Conservation (phyloP, 2,888 invertebrate genomes). For the Campopleginae sp. region DNA sequence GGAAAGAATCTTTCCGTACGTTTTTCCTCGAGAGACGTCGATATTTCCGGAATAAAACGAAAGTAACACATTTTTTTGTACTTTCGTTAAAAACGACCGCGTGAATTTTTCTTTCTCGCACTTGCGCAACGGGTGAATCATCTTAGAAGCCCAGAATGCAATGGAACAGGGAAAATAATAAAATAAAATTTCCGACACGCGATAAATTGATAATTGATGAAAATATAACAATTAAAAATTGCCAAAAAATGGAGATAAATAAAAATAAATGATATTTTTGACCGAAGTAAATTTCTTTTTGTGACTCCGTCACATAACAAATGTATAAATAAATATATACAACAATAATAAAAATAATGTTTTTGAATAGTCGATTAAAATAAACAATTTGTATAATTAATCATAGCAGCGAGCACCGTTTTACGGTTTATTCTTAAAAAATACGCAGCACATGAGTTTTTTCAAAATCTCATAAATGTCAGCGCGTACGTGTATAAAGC, state of each 20-base stretch:
- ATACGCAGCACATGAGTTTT: constrained; percentile 16
- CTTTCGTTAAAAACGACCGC: no score
- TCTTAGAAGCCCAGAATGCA: not conserved
- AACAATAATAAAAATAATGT: constrained; percentile 6
- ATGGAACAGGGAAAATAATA: not conserved
- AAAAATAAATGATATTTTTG: not conserved
- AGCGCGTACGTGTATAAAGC: not conserved
- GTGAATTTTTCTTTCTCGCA: no score
- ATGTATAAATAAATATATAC: not conserved
- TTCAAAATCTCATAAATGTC: not conserved
- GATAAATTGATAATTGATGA: not conserved
- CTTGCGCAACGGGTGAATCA: not conserved
- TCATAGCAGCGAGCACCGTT: constrained; percentile 60
- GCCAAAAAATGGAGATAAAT: not conserved
- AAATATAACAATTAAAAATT: not conserved
- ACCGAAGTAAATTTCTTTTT: not conserved
- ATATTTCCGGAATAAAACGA: no score
- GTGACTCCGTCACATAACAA: not conserved
- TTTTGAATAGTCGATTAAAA: constrained; percentile 18
- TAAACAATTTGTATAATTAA: constrained; percentile 60
- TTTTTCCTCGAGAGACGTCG: no score
- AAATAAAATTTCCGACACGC: not conserved
- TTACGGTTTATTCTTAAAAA: constrained; percentile 45
- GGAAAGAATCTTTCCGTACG: no score
- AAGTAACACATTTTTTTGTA: no score